Conservation (phyloP, 2,113 vertebrate genomes). For the Podocnemis expansa region DNA sequence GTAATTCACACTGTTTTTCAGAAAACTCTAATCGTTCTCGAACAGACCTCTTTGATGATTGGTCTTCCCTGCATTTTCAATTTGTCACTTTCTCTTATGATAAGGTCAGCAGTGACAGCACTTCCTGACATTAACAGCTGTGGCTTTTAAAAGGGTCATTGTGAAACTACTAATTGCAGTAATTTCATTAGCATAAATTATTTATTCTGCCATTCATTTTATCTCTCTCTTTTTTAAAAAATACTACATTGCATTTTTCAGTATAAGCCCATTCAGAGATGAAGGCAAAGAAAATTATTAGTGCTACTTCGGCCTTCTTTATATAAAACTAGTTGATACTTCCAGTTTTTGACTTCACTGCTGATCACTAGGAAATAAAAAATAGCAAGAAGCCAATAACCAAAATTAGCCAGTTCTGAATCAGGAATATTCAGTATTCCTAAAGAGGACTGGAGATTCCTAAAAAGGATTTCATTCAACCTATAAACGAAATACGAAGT, state of each 20-base stretch:
- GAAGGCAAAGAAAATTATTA: slow-evolving; percentile 47
- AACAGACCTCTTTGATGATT: slow-evolving; percentile 84
- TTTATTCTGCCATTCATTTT: slow-evolving; percentile 93
- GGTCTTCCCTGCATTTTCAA: slow-evolving; percentile 85
- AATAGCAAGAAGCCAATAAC: slow-evolving; percentile 37
- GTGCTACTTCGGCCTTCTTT: slow-evolving; percentile 46
- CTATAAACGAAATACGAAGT: not conserved
- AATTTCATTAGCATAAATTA: slow-evolving; percentile 99
- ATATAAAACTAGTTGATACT: not conserved
- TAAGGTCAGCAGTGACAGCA: slow-evolving; percentile 91
- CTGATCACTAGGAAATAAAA: slow-evolving; percentile 27
- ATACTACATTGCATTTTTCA: slow-evolving; percentile 50
- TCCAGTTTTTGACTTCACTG: slow-evolving; percentile 44
- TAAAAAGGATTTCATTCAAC: not conserved
- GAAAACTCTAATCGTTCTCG: slow-evolving; percentile 83
- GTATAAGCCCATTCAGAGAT: slow-evolving; percentile 35
- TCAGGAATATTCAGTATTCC: slow-evolving; percentile 1
- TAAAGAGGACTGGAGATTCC: not conserved
- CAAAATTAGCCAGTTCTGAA: slow-evolving; percentile 8
- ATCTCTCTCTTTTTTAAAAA: slow-evolving; percentile 51
- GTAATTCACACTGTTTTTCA: slow-evolving; percentile 87
- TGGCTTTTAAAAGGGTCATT: slow-evolving; percentile 96
- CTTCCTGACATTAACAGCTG: slow-evolving; percentile 98
- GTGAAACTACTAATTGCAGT: slow-evolving; percentile 98
- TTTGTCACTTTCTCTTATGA: slow-evolving; percentile 90